Percentiles rank a stretch among this genome's conserved stretches.
phyloP scores from a whole-genome alignment of 2,888 invertebrate genomes.

The Amiota communis region DNA sequence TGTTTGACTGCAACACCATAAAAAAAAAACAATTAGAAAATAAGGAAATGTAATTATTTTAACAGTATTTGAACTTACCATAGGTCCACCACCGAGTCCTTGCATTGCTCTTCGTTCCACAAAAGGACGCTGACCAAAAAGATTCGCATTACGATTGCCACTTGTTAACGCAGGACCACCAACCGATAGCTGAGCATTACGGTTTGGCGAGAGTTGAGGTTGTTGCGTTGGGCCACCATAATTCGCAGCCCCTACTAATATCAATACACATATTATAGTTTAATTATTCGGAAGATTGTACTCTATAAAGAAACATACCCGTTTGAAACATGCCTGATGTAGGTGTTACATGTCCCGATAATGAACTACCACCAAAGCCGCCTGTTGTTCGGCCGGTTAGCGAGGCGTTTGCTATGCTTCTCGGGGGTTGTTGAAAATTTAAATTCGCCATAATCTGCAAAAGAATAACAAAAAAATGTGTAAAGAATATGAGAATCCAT shows the following conservation, averaged over 20 bases:
- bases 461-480: conserved; percentile 32
- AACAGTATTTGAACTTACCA: no score
- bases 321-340: conserved; percentile 79
- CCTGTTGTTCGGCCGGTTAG: conserved; percentile 79
- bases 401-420: conserved; percentile 88
- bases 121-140: conserved; percentile 87
- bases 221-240: conserved; percentile 74
- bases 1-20: conserved; percentile 75
- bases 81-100: conserved; percentile 72
- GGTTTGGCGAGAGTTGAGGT: conserved; percentile 77
- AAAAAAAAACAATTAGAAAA: conserved; percentile 10
- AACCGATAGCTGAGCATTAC: conserved; percentile 75
- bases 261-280: background rate
- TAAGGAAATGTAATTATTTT: no score
- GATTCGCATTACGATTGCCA: conserved; percentile 75
- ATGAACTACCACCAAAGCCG: conserved; percentile 79
- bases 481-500: no score
- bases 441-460: conserved; percentile 92
- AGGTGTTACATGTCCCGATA: conserved; percentile 85
- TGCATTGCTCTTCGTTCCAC: conserved; percentile 82
- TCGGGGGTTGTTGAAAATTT: conserved; percentile 91
- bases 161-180: conserved; percentile 77
- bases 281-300: background rate
- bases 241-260: conserved; percentile 71
- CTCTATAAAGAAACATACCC: conserved; percentile 58